phyloP scores from a whole-genome alignment of 2,888 invertebrate genomes.

The Brachyptera putata region DNA sequence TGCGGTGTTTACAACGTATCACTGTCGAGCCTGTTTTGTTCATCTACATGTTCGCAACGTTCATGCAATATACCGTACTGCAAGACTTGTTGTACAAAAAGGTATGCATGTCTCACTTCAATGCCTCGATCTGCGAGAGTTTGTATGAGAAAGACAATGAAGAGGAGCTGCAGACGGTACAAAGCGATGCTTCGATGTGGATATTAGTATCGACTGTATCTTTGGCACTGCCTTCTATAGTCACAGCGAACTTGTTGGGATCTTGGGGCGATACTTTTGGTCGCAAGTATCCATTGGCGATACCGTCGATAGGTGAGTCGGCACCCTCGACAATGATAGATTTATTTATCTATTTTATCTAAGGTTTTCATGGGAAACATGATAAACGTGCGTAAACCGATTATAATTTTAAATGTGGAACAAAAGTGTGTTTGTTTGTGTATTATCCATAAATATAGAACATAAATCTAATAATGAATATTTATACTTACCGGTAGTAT shows the following conservation, averaged over 20 bases:
- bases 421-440: too few species aligned
- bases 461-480: too few species aligned
- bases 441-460: too few species aligned
- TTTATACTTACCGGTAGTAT: not conserved
- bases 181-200: slow-evolving; percentile 39
- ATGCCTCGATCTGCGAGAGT: slow-evolving; percentile 34
- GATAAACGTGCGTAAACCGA: too few species aligned
- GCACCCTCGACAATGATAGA: not conserved
- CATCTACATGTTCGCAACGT: slow-evolving; percentile 45
- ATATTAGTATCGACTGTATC: slow-evolving; percentile 39
- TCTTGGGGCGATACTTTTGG: slow-evolving; percentile 45
- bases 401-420: too few species aligned
- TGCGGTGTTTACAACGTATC: slow-evolving; percentile 34
- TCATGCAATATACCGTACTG: slow-evolving; percentile 42
- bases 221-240: slow-evolving; percentile 39
- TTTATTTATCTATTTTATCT: not conserved
- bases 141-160: slow-evolving; percentile 35
- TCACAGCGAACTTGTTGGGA: slow-evolving; percentile 39
- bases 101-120: slow-evolving; percentile 40
- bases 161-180: slow-evolving; percentile 35
- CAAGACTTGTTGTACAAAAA: slow-evolving; percentile 45
- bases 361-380: too few species aligned
- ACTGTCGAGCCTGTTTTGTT: slow-evolving; percentile 48
- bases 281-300: slow-evolving; percentile 44
- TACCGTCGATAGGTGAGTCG: slow-evolving; percentile 43